These are phyloP conservation scores for Aleiodes leptofemur DNA, from an alignment of 2,888 invertebrate genomes.

Conservation along the genomic window DNA sequence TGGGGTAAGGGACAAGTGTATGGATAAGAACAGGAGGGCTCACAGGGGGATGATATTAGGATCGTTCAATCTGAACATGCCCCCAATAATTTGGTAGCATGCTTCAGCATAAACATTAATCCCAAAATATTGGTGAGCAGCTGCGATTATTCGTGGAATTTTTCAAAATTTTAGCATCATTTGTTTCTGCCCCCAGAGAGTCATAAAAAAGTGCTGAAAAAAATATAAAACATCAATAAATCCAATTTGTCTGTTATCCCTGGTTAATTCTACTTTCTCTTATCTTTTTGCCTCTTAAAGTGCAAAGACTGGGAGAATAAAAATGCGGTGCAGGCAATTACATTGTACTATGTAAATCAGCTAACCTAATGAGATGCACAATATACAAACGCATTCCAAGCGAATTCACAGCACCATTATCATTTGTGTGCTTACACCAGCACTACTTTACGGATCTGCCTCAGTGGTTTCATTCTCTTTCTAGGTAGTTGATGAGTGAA, in stretches of 20 bases:
- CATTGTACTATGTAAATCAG: too few relatives aligned
- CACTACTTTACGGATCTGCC: too few relatives aligned
- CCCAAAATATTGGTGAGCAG: conserved; percentile 65
- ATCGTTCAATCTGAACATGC: conserved; percentile 68
- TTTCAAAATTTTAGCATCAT: neutral
- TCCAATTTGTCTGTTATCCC: neutral
- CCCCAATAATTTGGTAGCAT: conserved; percentile 70
- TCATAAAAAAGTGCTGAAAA: conserved; percentile 46
- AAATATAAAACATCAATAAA: neutral
- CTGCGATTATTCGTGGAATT: conserved; percentile 66
- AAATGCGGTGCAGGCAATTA: conserved; percentile 4
- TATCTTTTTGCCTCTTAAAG: neutral
- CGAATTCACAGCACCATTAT: too few relatives aligned
- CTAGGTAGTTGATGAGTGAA: too few relatives aligned
- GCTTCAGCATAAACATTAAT: conserved; percentile 69
- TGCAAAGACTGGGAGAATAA: conserved; percentile 10
- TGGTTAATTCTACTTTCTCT: neutral
- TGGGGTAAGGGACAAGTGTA: conserved; percentile 18
- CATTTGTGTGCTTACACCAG: too few relatives aligned
- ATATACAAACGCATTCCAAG: too few relatives aligned
- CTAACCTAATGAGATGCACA: too few relatives aligned
- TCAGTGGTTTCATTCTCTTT: too few relatives aligned
- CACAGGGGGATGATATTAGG: neutral
- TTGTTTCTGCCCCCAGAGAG: conserved; percentile 36
- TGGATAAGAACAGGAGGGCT: neutral